Base-by-base conservation (phyloP, 2,888 invertebrate species). In the Leucoma salicis region DNA sequence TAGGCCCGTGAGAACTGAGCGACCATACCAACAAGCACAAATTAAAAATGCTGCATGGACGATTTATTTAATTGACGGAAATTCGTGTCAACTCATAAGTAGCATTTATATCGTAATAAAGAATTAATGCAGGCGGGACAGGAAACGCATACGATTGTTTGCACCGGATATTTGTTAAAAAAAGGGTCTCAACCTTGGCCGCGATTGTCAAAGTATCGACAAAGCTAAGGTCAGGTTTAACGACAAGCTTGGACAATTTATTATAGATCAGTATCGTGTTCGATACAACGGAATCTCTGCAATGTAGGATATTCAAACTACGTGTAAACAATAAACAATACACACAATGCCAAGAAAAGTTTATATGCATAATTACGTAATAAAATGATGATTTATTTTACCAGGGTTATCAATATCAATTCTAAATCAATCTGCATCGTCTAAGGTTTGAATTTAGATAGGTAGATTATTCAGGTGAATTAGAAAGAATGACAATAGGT, bases 141-240 rank as follows among this genome's bases (percentile, higher is more conserved):
- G 85, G 86, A 86, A 78, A 66, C 61, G 53, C 43, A 59, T 55
- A 81, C 80, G 82, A 83, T 83, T 69, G 71, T 61, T 57, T 44
- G 49, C 61, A 64, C 69, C 85, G 84, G 85, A 86, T 79, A 77
- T 74, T 64, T 65, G 63, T 74, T 72, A 70, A 58, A 71, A n/a
- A 68, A 78, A 79, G 80, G 80, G 82, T 68, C 73, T 49, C 72
- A 78, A 83, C 84, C 83, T 83, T 82, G 78, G 49, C 47, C 58
- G 55, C 54, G 54, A 62, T 54, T 57, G 57, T 53, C 54, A 47
- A 47, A 53, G 53, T 35, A 46, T 51, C 55, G 35, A 62, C 52
- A 52, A 59, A 47, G 44, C 36, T 53, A 57, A 59, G 63, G 63
- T 59, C 49, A 48, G 38, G 38, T 52, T 41, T 14, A 45, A 53